Evolutionary conservation across 2,113 vertebrate species (phyloP), one percentile per base, ranked within the genome.

Genomic region (Oncorhynchus clarkii): DNA sequence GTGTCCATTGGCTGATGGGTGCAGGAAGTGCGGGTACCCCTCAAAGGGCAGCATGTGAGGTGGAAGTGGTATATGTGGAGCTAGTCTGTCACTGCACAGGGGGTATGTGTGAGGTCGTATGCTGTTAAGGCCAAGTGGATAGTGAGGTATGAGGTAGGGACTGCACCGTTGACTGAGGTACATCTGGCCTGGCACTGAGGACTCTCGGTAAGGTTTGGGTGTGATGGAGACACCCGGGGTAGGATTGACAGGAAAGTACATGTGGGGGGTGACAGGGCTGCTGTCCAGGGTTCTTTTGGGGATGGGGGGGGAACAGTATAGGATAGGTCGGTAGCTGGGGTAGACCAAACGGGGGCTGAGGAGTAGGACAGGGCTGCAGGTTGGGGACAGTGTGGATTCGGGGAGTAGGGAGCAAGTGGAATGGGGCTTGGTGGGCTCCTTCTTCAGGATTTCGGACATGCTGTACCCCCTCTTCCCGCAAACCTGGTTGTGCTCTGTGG

Each of bases 401-500:
- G 64, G 51, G 48, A 8, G 62, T 73, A 49, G 81, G 71, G 65
- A 49, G 60, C 57, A 49, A 67, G 54, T 34, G 20, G 71, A 18
- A 59, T 29, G 59, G 14, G 83, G 45, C 68, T 82, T 85, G 67
- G 83, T 74, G 1, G 85, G 84, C 13, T 90, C 87, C 0, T 87
- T 81, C 67, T 78, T 27, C 57, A 93, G 89, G 68, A 93, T 93
- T 78, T 93, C 91, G 11, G 80, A 89, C 31, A 92, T 83, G 0
- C 80, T 92, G 86, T 93, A 88, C 66, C 91, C 92, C 71, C 85
- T 73, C 71, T 78, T 89, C 70, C 80, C 62, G 31, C 67, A 71
- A 54, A 49, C 39, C 34, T 31, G 65, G 39, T 67, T 84, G 13
- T 77, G 83, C 12, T 89, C 89, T 92, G 84, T 81, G 65, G 65